phyloP scores from a whole-genome alignment of 2,888 invertebrate species.

The Drosophila anomalata region DNA sequence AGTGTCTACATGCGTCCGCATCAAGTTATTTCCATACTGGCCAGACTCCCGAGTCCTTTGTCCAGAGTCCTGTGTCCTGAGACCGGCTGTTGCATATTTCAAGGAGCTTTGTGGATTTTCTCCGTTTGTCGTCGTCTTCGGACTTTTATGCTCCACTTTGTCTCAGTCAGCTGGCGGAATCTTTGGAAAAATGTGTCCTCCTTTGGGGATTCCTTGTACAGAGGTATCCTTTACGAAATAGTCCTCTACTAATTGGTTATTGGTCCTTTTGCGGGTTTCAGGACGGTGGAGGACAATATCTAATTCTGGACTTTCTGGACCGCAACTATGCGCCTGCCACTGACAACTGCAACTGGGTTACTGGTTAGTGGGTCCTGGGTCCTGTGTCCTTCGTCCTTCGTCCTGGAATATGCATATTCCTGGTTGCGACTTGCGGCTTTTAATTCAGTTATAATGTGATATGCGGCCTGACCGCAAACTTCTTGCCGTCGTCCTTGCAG shows the following conservation, averaged over 20 bases:
- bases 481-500: neutral
- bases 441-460: neutral
- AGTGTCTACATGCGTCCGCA: conserved; percentile 51
- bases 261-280: neutral
- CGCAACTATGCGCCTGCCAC: neutral
- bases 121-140: neutral
- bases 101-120: conserved; percentile 17
- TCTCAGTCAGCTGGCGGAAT: neutral
- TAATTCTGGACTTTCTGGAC: neutral
- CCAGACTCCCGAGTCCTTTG: neutral
- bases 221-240: too few relatives aligned
- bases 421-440: neutral
- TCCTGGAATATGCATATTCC: neutral
- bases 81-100: conserved; percentile 48
- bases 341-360: neutral
- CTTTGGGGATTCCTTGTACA: too few relatives aligned
- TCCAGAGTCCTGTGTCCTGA: neutral
- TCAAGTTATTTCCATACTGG: conserved; percentile 52
- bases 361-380: too few relatives aligned
- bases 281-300: neutral
- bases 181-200: too few relatives aligned
- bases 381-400: too few relatives aligned
- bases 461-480: neutral
- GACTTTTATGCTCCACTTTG: conserved; percentile 13
- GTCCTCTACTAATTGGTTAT: neutral